Evolutionary conservation across 2,888 invertebrate species (phyloP).

Genomic region (Tuberolachnus salignus): DNA sequence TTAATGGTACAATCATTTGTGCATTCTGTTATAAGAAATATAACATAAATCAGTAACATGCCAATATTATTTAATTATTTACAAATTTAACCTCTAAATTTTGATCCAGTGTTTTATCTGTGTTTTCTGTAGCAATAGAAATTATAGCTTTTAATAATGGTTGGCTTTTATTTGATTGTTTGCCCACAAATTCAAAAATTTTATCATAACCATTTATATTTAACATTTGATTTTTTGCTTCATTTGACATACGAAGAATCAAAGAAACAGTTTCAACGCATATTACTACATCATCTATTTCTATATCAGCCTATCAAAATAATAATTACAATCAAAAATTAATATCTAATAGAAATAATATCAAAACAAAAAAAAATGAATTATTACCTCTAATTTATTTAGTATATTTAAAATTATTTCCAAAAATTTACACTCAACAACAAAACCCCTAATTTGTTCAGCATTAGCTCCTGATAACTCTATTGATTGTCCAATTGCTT

Average conservation of each 20-base stretch:
- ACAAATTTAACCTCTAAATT: slow-evolving; percentile 53
- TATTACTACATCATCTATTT: slow-evolving; percentile 44
- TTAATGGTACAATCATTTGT: slow-evolving; percentile 65
- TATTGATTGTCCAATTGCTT: slow-evolving; percentile 52
- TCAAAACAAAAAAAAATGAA: neutral
- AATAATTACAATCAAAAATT: neutral
- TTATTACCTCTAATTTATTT: slow-evolving; percentile 44
- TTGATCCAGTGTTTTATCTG: slow-evolving; percentile 57
- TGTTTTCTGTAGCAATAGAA: slow-evolving; percentile 64
- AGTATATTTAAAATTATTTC: slow-evolving; percentile 37
- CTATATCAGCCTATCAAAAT: slow-evolving; percentile 17
- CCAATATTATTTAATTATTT: neutral
- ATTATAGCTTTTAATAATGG: slow-evolving; percentile 64
- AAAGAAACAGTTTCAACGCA: slow-evolving; percentile 51
- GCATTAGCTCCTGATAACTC: slow-evolving; percentile 34
- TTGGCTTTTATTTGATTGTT: slow-evolving; percentile 64
- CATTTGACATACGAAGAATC: slow-evolving; percentile 51
- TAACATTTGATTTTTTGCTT: slow-evolving; percentile 60
- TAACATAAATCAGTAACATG: slow-evolving; percentile 1
- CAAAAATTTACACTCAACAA: slow-evolving; percentile 49
- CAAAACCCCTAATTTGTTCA: slow-evolving; percentile 31
- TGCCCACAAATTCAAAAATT: slow-evolving; percentile 63
- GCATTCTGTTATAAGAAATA: slow-evolving; percentile 61
- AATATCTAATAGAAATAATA: neutral
- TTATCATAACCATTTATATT: slow-evolving; percentile 62